Evolutionary conservation across 2,888 invertebrate species (phyloP), one percentile per base, ranked within the genome.

Genomic region (Trichogramma evanescens): DNA sequence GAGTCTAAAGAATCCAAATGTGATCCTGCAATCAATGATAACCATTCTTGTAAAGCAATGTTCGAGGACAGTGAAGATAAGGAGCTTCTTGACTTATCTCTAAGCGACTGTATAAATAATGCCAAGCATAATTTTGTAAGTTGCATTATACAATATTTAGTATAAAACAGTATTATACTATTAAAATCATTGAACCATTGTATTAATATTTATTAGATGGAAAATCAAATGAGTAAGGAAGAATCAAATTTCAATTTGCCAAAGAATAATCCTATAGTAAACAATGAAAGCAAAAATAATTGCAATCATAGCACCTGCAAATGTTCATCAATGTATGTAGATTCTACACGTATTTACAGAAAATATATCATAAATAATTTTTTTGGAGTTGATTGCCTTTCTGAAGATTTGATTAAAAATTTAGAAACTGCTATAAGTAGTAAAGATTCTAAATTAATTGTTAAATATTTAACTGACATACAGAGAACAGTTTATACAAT

Each of bases 301-400:
- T 67, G 64, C 42, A 66, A 53, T 49, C 52, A 46, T 58, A 68
- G 60, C 50, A 64, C 50, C 57, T 62, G 58, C 2, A 67, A 68
- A 61, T 58, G 58, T 57, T 72, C 71, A 9, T 74, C 70, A 42
- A 66, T 69, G 8, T 68, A 64, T 50, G 73, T 87, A 61, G 83
- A 83, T 74, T 90, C 90, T 59, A 81, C 89, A 66, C 81, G 81
- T 68, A 86, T 93, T 72, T 91, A 89, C 74, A 88, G 88, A 70
- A 88, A 87, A 74, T 92, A 89, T 79, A 80, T 93, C 60, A 86
- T 86, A 66, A 82, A 86, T 67, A 89, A 89, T 79, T 82, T 84
- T 50, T 80, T 86, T 73, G 79, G 81, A 76, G 76, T 81, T 72
- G 78, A 87, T 69, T 82, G 83, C 66, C 80, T 86, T 71, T 78